phyloP scores from a whole-genome alignment of 2,113 vertebrate species.

The Oreochromis spilurus region DNA sequence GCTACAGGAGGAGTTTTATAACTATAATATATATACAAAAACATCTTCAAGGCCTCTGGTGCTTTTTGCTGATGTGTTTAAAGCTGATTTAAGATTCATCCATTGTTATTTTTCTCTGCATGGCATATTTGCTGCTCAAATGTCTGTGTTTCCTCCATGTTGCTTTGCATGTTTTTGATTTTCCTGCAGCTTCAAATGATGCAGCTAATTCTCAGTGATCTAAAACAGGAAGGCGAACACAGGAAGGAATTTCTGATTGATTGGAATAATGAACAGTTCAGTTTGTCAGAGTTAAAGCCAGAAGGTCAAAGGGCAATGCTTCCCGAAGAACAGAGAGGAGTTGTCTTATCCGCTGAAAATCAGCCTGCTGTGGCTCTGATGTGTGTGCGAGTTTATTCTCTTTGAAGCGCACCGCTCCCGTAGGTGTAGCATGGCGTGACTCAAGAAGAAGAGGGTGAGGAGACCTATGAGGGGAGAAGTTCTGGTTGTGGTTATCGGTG shows the following conservation, averaged over 20 bases:
- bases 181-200: not conserved
- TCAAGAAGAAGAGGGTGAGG: conserved; percentile 20
- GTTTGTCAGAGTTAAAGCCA: conserved; percentile 52
- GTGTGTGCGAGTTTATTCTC: not conserved
- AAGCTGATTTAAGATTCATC: not conserved
- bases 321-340: conserved; percentile 43
- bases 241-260: conserved; percentile 49
- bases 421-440: conserved; percentile 52
- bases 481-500: conserved; percentile 70
- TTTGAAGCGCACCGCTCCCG: conserved; percentile 44
- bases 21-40: not conserved
- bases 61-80: not conserved
- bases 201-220: conserved; percentile 17
- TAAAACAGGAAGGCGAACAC: conserved; percentile 34
- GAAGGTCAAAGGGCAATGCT: conserved; percentile 55
- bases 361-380: conserved; percentile 26
- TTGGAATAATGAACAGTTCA: conserved; percentile 62
- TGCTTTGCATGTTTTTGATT: conserved; percentile 30
- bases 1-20: conserved; percentile 3
- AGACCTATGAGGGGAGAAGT: conserved; percentile 36
- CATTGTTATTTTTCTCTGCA: not conserved
- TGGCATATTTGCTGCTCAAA: conserved; percentile 15
- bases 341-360: conserved; percentile 52
- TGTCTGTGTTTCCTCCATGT: not conserved
- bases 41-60: not conserved